phyloP scores from a whole-genome alignment of 2,888 invertebrate species.

The Drosophila neotestacea region DNA sequence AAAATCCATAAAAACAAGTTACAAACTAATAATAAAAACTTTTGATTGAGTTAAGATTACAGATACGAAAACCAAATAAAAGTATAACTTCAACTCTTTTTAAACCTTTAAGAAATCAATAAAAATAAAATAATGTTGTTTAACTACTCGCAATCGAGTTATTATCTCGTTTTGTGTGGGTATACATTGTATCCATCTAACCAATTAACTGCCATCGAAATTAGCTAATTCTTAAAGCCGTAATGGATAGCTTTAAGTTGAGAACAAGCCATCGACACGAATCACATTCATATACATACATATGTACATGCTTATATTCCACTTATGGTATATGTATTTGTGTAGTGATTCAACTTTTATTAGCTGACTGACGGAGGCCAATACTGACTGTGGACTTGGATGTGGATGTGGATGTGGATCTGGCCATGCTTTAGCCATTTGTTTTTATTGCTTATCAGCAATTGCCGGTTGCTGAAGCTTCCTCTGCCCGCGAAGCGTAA shows the following conservation, averaged over 20 bases:
- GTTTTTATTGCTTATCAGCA: slow-evolving; percentile 76
- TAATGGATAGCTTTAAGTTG: slow-evolving; percentile 65
- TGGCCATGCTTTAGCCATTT: slow-evolving; percentile 64
- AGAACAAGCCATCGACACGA: slow-evolving; percentile 48
- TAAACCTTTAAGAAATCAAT: not conserved
- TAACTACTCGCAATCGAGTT: slow-evolving; percentile 10
- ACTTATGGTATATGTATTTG: not conserved
- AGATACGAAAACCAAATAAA: not conserved
- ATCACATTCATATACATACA: slow-evolving; percentile 26
- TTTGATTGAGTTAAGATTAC: not conserved
- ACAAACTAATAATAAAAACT: not conserved
- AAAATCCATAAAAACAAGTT: not conserved
- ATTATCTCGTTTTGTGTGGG: slow-evolving; percentile 26
- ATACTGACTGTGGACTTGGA: slow-evolving; percentile 7
- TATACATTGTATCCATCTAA: slow-evolving; percentile 50
- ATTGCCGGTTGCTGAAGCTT: slow-evolving; percentile 51
- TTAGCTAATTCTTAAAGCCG: slow-evolving; percentile 48
- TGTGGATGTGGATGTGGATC: slow-evolving; percentile 10
- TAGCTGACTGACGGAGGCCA: slow-evolving; percentile 39
- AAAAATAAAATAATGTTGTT: slow-evolving; percentile 18
- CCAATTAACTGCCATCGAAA: slow-evolving; percentile 66
- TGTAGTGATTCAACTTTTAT: slow-evolving; percentile 30
- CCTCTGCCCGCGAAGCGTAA: slow-evolving; percentile 49
- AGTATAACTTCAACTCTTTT: not conserved
- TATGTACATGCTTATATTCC: not conserved